Base-by-base conservation (phyloP, 1,140 invertebrate species). In the Eulimnadia texana region DNA sequence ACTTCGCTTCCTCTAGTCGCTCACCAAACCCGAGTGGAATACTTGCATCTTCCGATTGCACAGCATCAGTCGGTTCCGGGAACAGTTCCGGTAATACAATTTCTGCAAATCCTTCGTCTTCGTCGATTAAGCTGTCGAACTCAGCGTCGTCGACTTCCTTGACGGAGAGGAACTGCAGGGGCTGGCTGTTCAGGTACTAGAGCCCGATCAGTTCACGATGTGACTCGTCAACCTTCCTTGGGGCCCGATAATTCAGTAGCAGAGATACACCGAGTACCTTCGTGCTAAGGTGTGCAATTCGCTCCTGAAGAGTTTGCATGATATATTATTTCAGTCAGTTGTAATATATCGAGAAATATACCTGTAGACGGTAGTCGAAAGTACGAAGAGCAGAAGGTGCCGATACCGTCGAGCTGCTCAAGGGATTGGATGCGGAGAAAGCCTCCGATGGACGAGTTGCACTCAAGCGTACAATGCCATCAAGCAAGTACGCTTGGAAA, bases 401-500 rank as follows among this genome's bases (percentile, higher is more conserved):
- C 16, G 33, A 42, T 9, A 16, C 6, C 33, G 16, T 42, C 33
- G 33, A 16, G 55, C 55, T 20, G 13, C n/a, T 28, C n/a, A 16
- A 16, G 24, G 52, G 22, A 3, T 16, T 3, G 13, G 52, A n/a
- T n/a, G 16, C 11, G 25, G 13, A 19, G 11, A 57, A 11, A 28
- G 27, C 23, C 23, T 27, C 55, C 25, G 55, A 57, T 16, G 13
- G 11, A 23, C 55, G 27, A 16, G 55, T 27, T n/a, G 55, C 13
- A 23, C 50, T 60, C 58, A 29, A 60, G 20, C 50, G 19, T 16
- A n/a, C 20, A 20, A 50, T 13, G 28, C 58, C 58, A 9, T 60
- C 58, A 13, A 47, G 10, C 13, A 60, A 42, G 23, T 20, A 60
- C 19, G 58, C 58, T 22, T 60, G 58, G n/a, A 60, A 50, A n/a